Percentiles rank a stretch among this genome's conserved stretches.
phyloP scores from a whole-genome alignment of 1,140 invertebrate genomes.

The Nomia melanderi region DNA sequence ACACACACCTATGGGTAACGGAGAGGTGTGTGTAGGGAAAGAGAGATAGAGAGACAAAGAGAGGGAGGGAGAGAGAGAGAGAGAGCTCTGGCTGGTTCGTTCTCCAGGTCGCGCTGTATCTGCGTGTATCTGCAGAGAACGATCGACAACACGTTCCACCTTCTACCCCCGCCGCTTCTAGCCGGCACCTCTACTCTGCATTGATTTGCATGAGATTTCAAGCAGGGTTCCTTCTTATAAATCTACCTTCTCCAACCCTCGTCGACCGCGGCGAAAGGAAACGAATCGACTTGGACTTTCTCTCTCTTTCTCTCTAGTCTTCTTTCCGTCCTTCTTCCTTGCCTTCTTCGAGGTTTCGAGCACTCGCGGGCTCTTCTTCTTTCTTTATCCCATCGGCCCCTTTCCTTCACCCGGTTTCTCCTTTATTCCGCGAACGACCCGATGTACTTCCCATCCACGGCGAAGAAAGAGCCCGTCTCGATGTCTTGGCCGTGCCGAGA shows the following conservation, averaged over 20 bases:
- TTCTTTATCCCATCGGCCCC: no score
- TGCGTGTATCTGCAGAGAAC: slow-evolving; percentile 67
- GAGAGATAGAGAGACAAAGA: no score
- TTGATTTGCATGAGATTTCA: slow-evolving; percentile 76
- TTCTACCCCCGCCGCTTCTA: slow-evolving; percentile 38
- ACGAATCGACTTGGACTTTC: slow-evolving; percentile 53
- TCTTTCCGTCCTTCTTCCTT: background rate
- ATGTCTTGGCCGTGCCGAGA: background rate
- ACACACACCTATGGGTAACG: slow-evolving; percentile 68
- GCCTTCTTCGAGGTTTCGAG: background rate
- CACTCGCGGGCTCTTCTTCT: background rate
- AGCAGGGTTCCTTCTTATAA: slow-evolving; percentile 68
- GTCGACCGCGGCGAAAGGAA: slow-evolving; percentile 58
- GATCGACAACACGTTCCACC: slow-evolving; percentile 65
- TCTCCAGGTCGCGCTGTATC: slow-evolving; percentile 57
- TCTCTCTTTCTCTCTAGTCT: background rate
- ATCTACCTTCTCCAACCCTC: slow-evolving; percentile 57
- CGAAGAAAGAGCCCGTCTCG: slow-evolving; percentile 8
- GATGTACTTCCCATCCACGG: background rate
- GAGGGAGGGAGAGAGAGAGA: no score
- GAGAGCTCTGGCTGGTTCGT: slow-evolving; percentile 28
- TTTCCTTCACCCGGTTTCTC: background rate
- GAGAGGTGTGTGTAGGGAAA: no score
- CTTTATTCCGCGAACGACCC: slow-evolving; percentile 16
- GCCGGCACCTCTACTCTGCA: slow-evolving; percentile 58